Evolutionary conservation across 2,888 invertebrate genomes (phyloP).

Genomic region (Cephus nigrinus): DNA sequence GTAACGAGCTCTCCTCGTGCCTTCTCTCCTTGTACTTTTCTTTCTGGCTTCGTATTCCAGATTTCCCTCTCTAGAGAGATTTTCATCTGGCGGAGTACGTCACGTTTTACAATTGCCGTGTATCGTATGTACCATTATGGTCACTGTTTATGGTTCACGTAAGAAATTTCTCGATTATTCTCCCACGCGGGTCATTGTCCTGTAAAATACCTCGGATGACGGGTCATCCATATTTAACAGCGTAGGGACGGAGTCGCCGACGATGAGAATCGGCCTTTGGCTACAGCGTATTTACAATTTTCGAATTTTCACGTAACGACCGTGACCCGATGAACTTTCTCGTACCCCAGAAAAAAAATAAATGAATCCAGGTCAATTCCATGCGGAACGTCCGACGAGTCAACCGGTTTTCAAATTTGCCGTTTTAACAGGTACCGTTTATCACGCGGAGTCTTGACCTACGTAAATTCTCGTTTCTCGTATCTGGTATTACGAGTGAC

Average conservation of each 20-base stretch:
- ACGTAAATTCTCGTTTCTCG: not conserved
- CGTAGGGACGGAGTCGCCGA: not conserved
- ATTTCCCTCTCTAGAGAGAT: not conserved
- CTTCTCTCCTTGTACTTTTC: not conserved
- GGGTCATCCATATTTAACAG: not conserved
- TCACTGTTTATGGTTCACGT: not conserved
- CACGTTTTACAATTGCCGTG: not conserved
- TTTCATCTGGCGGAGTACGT: not conserved
- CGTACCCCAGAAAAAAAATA: not conserved
- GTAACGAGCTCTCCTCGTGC: not conserved
- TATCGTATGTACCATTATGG: not conserved
- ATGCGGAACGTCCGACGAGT: not conserved
- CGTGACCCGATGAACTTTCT: not conserved
- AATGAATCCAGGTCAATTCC: not conserved
- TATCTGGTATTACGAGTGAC: not conserved
- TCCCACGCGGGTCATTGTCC: conserved; percentile 54
- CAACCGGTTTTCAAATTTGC: not conserved
- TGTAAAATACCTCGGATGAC: conserved; percentile 35
- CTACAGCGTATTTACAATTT: not conserved
- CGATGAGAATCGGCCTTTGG: not conserved
- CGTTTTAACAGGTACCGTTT: not conserved
- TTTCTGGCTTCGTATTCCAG: not conserved
- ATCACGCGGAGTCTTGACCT: not conserved
- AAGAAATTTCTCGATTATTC: conserved; percentile 38
- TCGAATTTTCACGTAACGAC: not conserved